Evolutionary conservation across 2,113 vertebrate genomes (phyloP), one percentile per base, ranked within the genome.

Genomic region (Labrus mixtus): DNA sequence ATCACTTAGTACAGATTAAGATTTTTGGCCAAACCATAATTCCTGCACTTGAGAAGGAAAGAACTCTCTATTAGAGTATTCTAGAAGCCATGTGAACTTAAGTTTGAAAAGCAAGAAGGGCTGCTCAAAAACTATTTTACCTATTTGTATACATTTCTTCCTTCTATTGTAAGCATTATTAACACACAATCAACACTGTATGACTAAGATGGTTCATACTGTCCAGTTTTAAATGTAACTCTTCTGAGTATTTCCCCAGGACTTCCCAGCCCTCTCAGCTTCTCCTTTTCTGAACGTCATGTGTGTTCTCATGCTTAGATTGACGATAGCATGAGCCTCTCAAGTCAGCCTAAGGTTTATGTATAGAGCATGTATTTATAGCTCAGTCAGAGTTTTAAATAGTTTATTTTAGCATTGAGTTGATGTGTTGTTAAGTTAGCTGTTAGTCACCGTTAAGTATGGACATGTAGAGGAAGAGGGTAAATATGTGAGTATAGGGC

Each of bases 1-100:
- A 91, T 76, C 83, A 89, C 51, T 92, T 89, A 88, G 82, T 70
- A 37, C 68, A 87, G 90, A 91, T 93, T 91, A 92, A 85, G 82
- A 86, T 87, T 87, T 88, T 86, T 88, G 79, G 74, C 62, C 68
- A n/a, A 53, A 46, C 72, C 62, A 85, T 82, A 82, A 78, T 84
- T 83, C 63, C 70, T 63, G n/a, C 57, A 77, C 77, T 46, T 36
- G 29, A 66, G 70, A 80, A 73, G 39, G 75, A 19, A 60, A 8
- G 53, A 63, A 43, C 60, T 76, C 61, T 80, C 60, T 37, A 37
- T 73, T 17, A 54, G 33, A 25, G 51, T 81, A 41, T 73, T 73
- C 58, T 25, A 79, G 61, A 73, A 54, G 20, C 12, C 2, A 10
- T 41, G 0, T 48, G 16, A 48, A 73, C 12, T 48, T 46, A 33